Evolutionary conservation across 2,888 invertebrate genomes (phyloP).

Genomic region (Allolobophora icterica): DNA sequence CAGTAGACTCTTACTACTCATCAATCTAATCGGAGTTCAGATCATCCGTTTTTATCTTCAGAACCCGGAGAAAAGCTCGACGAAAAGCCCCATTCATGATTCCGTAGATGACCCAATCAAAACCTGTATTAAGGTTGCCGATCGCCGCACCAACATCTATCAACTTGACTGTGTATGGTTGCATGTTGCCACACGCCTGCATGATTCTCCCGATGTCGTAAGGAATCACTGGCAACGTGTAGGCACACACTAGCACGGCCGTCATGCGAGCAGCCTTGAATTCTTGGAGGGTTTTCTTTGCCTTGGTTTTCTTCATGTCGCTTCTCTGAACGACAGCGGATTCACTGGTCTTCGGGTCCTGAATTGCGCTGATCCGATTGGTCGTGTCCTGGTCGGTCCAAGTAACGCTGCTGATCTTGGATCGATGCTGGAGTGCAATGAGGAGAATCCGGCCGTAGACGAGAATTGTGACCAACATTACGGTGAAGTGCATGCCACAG

Average conservation of each 20-base stretch:
- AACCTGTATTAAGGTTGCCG: background rate
- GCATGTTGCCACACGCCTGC: background rate
- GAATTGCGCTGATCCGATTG: background rate
- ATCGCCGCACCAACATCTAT: background rate
- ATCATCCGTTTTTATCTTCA: background rate
- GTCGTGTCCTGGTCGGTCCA: background rate
- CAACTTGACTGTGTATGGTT: background rate
- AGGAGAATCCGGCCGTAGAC: background rate
- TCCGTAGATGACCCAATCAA: conserved; percentile 25
- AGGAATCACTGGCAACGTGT: background rate
- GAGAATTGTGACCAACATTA: background rate
- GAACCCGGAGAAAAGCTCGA: background rate
- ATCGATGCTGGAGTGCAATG: background rate
- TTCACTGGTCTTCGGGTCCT: too few relatives aligned
- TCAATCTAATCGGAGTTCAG: background rate
- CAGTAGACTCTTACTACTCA: background rate
- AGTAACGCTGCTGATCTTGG: background rate
- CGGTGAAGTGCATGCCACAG: background rate
- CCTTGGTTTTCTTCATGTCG: background rate
- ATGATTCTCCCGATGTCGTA: conserved; percentile 9
- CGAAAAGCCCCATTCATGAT: background rate
- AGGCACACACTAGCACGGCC: background rate
- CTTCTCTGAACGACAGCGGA: background rate
- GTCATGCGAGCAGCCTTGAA: conserved; percentile 13
- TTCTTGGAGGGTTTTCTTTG: background rate